Conservation (phyloP, 1,140 invertebrate species). For the Forficula auricularia region DNA sequence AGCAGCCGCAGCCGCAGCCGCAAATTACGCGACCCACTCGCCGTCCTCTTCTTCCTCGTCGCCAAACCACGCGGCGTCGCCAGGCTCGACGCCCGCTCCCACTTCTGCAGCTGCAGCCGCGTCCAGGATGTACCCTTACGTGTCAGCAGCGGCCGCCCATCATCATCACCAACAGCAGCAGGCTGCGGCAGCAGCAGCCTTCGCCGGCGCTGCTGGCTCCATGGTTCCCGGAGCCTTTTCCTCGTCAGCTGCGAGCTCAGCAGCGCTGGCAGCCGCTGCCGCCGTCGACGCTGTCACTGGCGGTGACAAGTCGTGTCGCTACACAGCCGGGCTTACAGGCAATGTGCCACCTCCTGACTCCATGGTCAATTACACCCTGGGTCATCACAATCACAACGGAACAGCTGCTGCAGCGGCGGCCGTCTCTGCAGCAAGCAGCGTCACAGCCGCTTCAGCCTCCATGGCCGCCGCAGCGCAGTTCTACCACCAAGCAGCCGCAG, state of each 20-base stretch:
- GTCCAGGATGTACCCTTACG: constrained; percentile 45
- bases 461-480: constrained; percentile 70
- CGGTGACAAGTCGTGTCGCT: constrained; percentile 59
- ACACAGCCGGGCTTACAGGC: constrained; percentile 43
- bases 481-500: constrained; percentile 62
- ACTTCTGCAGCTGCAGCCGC: constrained; percentile 29
- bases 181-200: constrained; percentile 45
- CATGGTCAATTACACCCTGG: constrained; percentile 61
- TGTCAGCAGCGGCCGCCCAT: constrained; percentile 45
- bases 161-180: constrained; percentile 51
- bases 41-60: constrained; percentile 29
- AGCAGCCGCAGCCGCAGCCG: constrained; percentile 30
- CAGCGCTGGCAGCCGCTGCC: constrained; percentile 40
- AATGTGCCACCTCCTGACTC: constrained; percentile 47
- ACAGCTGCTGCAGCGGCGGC: constrained; percentile 35
- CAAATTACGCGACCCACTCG: constrained; percentile 28
- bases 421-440: constrained; percentile 31
- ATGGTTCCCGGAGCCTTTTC: constrained; percentile 47
- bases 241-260: constrained; percentile 26
- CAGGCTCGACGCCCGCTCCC: constrained; percentile 33
- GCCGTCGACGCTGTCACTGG: constrained; percentile 34
- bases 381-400: constrained; percentile 56
- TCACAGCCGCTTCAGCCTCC: constrained; percentile 49
- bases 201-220: constrained; percentile 40
- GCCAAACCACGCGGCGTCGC: constrained; percentile 27